Evolutionary conservation across 2,888 invertebrate genomes (phyloP), one percentile per base, ranked within the genome.

Genomic region (Arctia plantaginis): DNA sequence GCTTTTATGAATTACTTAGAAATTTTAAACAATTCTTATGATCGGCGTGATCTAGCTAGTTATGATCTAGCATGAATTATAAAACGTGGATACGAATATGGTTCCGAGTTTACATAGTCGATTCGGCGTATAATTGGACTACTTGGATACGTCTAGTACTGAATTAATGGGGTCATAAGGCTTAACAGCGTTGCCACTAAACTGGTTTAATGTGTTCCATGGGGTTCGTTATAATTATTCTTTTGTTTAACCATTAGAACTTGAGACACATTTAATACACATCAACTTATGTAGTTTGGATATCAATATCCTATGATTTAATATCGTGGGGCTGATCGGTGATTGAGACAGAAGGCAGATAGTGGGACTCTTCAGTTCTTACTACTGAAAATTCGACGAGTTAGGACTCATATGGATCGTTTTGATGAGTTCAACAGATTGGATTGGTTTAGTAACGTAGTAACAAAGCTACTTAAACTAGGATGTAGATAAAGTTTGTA

Each of bases 91-190:
- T 82, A 86, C 81, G 74, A 77, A 85, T 66, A 69, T 66, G 18
- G 79, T 74, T 74, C 68, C 69, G 44, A 71, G 76, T 72, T 75
- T 74, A 72, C 74, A 72, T 73, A 79, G 81, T 80, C 77, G 85
- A 81, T 85, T 83, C 82, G 78, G 79, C 77, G 79, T 83, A 83
- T 90, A 90, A 90, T 90, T 89, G 89, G 87, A 76, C 74, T 84
- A 82, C 79, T 81, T 85, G 83, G 84, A 86, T 83, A 81, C 82
- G 82, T 82, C 70, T 77, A 80, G 77, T 74, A 74, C 78, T 77
- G 77, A 77, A 72, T 81, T 77, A 83, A 79, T 85, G 73, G 76
- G 85, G 78, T 81, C 78, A 81, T 85, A 81, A 77, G 77, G 83
- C 72, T 80, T 80, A 80, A 75, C 77, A 74, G 78, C 74, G 30